Evolutionary conservation across 2,113 vertebrate species (phyloP), one percentile per base, ranked within the genome.

Genomic region (Notiomystis cincta): DNA sequence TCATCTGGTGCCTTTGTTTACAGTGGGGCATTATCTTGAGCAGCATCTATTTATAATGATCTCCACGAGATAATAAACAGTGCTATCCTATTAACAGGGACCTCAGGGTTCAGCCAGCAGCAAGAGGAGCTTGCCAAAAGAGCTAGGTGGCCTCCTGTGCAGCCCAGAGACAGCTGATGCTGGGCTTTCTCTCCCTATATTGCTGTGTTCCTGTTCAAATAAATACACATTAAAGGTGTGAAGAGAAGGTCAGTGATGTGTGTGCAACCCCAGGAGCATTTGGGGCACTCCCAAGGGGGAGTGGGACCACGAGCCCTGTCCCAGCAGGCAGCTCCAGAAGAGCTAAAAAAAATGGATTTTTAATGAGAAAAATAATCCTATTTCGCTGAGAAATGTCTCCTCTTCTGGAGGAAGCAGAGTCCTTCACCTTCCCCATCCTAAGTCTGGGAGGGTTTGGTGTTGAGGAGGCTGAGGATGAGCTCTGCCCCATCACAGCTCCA

Each of bases 1-100:
- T 96, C 79, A 79, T 95, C 79, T 67, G 87, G 82, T 4, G 44
- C 93, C 87, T 88, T 86, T 97, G 91, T 95, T 97, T 97, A 92
- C 90, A 94, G 25, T 14, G 65, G 87, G 89, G 90, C 91, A 31
- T 96, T 96, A 93, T 93, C 95, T 92, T 65, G 31, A 90, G 76
- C 78, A 86, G 69, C 92, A 96, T 94, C 96, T 93, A 95, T 94
- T 97, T 96, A 88, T 86, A 93, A 96, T 94, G 91, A 94, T 76
- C 94, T 96, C 84, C 57, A 28, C 44, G 79, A 96, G 94, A 96
- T 95, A 96, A 96, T 96, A 97, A 97, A 97, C 94, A 95, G 65
- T 35, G 53, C 67, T 94, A 82, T 95, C 87, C 80, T 73, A 96
- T 94, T 85, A 97, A 92, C 65, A 64, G 92, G 28, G 86, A 89